Conservation (phyloP, 2,797 vertebrate genomes). For the Phataginus tricuspis region DNA sequence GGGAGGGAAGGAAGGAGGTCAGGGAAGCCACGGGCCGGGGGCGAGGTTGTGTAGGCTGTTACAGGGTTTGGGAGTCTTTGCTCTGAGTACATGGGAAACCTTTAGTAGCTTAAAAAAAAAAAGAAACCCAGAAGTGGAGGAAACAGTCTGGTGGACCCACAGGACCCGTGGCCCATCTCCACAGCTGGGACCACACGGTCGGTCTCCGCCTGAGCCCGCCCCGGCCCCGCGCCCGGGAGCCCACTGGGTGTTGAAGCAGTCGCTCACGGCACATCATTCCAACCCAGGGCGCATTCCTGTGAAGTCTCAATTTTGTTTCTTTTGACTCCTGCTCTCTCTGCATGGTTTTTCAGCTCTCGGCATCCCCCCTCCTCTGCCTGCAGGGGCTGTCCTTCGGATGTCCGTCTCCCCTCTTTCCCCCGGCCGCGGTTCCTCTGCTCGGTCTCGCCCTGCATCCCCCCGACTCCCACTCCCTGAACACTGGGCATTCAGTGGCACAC, state of each 20-base stretch:
- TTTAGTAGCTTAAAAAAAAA: background rate
- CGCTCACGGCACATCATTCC: background rate
- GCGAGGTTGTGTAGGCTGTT: background rate
- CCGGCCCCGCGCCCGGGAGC: no score
- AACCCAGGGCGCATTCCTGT: background rate
- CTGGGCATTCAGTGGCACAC: background rate
- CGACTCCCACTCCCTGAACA: background rate
- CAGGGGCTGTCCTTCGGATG: background rate
- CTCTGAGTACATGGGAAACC: background rate
- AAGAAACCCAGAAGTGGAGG: background rate
- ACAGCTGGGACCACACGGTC: background rate
- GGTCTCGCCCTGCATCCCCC: background rate
- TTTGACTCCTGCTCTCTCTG: background rate
- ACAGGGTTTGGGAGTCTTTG: background rate
- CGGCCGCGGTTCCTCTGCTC: background rate
- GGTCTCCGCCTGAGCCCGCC: no score
- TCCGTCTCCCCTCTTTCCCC: no score
- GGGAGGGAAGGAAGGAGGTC: background rate
- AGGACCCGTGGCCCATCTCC: background rate
- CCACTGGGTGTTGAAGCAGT: background rate
- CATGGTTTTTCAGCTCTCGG: background rate
- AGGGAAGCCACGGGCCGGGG: background rate
- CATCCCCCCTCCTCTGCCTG: background rate
- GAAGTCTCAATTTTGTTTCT: background rate
- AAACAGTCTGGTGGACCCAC: background rate